These are phyloP conservation scores for Atta texana DNA, from an alignment of 1,140 invertebrate species.

Conservation along the genomic window DNA sequence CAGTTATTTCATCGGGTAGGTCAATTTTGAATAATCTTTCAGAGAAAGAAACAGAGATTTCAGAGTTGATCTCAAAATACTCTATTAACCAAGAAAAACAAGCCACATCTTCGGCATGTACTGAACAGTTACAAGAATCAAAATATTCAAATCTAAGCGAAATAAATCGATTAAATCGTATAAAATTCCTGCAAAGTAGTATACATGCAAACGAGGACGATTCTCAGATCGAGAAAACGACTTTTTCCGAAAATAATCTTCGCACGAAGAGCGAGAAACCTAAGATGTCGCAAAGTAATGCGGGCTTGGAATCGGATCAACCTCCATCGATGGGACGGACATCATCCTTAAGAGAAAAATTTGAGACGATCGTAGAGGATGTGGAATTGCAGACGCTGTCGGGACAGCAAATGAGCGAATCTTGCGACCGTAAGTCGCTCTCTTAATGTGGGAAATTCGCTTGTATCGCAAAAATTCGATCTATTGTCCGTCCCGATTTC, in stretches of 20 bases:
- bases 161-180: slow-evolving; percentile 61
- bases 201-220: not conserved
- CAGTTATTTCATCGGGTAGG: not conserved
- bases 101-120: not conserved
- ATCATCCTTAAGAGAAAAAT: slow-evolving; percentile 78
- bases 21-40: not conserved
- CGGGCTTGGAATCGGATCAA: not conserved
- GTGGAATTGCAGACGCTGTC: slow-evolving; percentile 70
- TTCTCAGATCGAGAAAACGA: not conserved
- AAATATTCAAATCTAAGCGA: slow-evolving; percentile 40
- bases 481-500: slow-evolving; percentile 68
- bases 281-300: slow-evolving; percentile 6
- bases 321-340: slow-evolving; percentile 68
- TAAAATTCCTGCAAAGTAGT: slow-evolving; percentile 55
- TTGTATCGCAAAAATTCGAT: slow-evolving; percentile 62
- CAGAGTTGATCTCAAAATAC: not conserved
- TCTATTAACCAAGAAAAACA: not conserved
- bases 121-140: not conserved
- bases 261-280: not conserved
- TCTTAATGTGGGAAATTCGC: slow-evolving; percentile 69
- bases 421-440: slow-evolving; percentile 78
- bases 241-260: not conserved
- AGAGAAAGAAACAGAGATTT: not conserved
- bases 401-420: slow-evolving; percentile 60
- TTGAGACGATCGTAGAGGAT: slow-evolving; percentile 78